Evolutionary conservation across 2,888 invertebrate species (phyloP), one percentile per base, ranked within the genome.

Genomic region (Brachylomia viminalis): DNA sequence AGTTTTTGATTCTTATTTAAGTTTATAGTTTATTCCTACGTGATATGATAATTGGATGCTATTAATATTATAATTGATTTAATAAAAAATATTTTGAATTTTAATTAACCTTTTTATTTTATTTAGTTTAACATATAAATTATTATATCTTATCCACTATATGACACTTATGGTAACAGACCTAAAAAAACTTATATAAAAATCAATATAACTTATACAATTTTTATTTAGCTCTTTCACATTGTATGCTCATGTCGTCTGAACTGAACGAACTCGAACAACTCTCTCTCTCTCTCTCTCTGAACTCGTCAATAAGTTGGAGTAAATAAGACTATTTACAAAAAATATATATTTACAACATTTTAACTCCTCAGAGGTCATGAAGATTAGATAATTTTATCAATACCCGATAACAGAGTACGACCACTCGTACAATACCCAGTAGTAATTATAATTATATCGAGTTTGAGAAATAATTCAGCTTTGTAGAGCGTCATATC

Each of bases 141-240:
- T 86, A 88, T 71, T 83, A 72, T 77, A 91, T 83, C 90, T 92
- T 92, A 92, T 77, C 87, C 88, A 89, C 87, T 87, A 87, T 92
- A 92, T 92, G 92, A 92, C 92, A 93, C 92, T 91, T 90, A 92
- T 85, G 86, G 87, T 91, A 91, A 90, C 90, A 84, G 79, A 83
- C 83, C 80, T 82, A 85, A 71, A 73, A 61, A 75, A 77, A 33
- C 79, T 73, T 77, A 71, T 17, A 77, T 65, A 54, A 30, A 75
- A 71, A 61, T 52, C 13, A 47, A 47, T 1, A 15, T 66, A 69
- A 69, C n/a, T 42, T 68, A 59, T 75, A 83, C 65, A 65, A 66
- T 54, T 74, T 59, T 65, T 58, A 72, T 67, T 62, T 71, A 33
- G n/a, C 47, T 45, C 33, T 64, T 66, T 33, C 49, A 72, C 49